Evolutionary conservation across 1,140 invertebrate species (phyloP), one percentile per base, ranked within the genome.

Genomic region (Rhagoletis pomonella): DNA sequence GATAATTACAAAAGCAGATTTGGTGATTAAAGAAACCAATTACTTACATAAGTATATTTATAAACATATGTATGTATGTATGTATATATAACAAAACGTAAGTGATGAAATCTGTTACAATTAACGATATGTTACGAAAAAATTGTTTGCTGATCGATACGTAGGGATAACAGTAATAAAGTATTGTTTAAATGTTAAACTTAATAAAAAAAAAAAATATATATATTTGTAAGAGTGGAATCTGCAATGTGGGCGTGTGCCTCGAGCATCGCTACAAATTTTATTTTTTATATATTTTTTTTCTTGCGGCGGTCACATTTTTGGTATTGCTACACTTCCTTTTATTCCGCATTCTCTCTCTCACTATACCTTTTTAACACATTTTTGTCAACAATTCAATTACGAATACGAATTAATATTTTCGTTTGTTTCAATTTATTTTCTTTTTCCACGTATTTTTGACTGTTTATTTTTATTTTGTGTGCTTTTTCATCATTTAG

Each of bases 51-150:
- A 29, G 29, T 29, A 29, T 29, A 29, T 29, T 17, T 17, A 62
- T 14, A 62, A 62, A 62, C 10, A 62, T 1, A 59, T 12, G 12
- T 7, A 59, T 59, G 29, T 29, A 29, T 29, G 29, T 29, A 29
- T 29, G 29, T 29, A 29, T 29, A 67, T 39, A 39, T 67, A 73
- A 81, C 44, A 81, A 81, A 81, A n/a, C 47, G 12, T 62, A 2
- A 81, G 55, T 55, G 42, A 39, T n/a, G 42, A 81, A 81, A 81
- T 58, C 7, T 19, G 17, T 5, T 81, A 55, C n/a, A 81, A 81
- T 55, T 81, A 10, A 81, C 73, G 73, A 81, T 81, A 81, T 81
- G 73, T 81, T 29, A 81, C 42, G 29, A 81, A 81, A 55, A 55
- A 81, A 47, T 81, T 55, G 47, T 55, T 81, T 17, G 47, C 19